Base-by-base conservation (phyloP, 2,888 invertebrate genomes). In the Aromia moschata region DNA sequence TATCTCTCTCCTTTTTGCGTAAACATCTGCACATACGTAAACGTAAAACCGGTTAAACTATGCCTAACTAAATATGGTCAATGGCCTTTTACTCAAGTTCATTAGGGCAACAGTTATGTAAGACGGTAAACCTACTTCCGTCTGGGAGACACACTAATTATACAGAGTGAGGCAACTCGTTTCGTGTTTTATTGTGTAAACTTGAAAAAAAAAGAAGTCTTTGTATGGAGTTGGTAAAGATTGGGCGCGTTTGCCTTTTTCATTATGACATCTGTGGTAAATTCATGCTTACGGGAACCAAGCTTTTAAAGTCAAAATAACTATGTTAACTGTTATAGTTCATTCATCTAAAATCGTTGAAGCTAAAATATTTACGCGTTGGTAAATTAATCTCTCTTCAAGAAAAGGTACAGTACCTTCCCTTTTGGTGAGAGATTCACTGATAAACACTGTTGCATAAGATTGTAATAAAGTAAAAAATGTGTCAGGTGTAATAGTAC, bases 41-140 rank as follows among this genome's bases (percentile, higher is more conserved):
- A 14, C 17, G 30, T 3, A 14, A 31, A 52, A 52, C 52, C 30
- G 41, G 52, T 52, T 41, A 17, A 52, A 52, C 30, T 31, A 20
- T 41, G 37, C 17, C 40, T 31, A n/a, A 38, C 49, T 38, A 18
- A 51, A 52, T 52, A 52, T 52, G 52, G 52, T 52, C 52, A 67
- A 66, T 58, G 67, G 57, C 64, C 67, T 59, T 57, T 44, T 46
- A 51, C 52, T 54, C 69, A 69, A 69, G 69, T 67, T 69, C 64
- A 69, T 43, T 69, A 56, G 69, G 69, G 49, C 63, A 66, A 69
- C 62, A 62, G 62, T 62, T 62, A 62, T 62, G 54, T 57, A 62
- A 61, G 55, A 58, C 40, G 56, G 47, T 33, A 11, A 43, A 53
- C 37, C 53, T 49, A 60, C 53, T 60, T 60, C 60, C 60, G 51